Base-by-base conservation (phyloP, 1,140 invertebrate genomes). In the Drosophila murphyi region DNA sequence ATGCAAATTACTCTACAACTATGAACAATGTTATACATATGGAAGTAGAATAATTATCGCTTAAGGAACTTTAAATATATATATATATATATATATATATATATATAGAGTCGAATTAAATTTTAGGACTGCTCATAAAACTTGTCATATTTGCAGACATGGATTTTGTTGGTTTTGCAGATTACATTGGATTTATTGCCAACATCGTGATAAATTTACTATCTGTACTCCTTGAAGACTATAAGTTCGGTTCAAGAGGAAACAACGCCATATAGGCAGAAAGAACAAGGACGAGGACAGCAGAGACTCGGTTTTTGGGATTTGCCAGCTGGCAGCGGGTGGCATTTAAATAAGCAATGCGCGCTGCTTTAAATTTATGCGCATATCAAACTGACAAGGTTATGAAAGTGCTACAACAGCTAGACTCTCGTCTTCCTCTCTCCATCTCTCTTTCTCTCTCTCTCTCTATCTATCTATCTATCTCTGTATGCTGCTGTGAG, bases 301-400 rank as follows among this genome's bases (percentile, higher is more conserved):
- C 50, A 41, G 65, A 51, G 65, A 59, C 35, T n/a, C 48, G 41
- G 47, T 77, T 78, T 82, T 67, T 10, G 57, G 73, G 59, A 41
- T 59, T 41, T 2, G 55, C 55, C 43, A 71, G 63, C 54, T 50
- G 60, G 59, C 56, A 70, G 85, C 73, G 61, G 74, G 68, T 67
- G 74, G 76, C 83, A 88, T 88, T 89, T 88, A 83, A 88, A 88
- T 88, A 89, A 88, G 89, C 83, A 89, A 88, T 88, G 83, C 80
- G 80, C 83, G 79, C 69, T 83, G 83, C 76, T 87, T 87, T 67
- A 88, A 87, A 87, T 88, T 87, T 87, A 87, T 87, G 83, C 83
- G 83, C 85, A 88, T 88, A 88, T 88, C 83, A 88, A 87, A 85
- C 80, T 78, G 83, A 88, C 85, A 88, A 88, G 83, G 85, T 88